A percentile compares a stretch with the other conserved stretches of the same genome.
Conservation (phyloP, 2,888 invertebrate genomes). For the Apantesis nais region DNA sequence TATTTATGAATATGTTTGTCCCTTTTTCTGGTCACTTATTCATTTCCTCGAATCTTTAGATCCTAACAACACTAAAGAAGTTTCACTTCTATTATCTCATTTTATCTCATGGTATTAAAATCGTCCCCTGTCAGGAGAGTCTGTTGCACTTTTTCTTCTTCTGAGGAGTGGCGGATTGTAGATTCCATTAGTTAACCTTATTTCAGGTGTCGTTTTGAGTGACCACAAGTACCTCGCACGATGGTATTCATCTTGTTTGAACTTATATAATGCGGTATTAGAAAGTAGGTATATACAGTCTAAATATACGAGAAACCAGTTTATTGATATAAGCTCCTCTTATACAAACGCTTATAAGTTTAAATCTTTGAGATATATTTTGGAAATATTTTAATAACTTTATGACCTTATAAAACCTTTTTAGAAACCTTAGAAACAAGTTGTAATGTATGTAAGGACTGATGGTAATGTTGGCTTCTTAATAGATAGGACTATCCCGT, state of each 20-base stretch:
- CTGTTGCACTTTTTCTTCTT: neutral
- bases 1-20: too few relatives aligned
- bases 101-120: too few relatives aligned
- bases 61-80: too few relatives aligned
- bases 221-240: neutral
- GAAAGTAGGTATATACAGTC: slow-evolving; percentile 25
- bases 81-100: too few relatives aligned
- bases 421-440: too few relatives aligned
- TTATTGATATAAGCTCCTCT: slow-evolving; percentile 10
- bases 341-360: neutral
- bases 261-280: slow-evolving; percentile 31
- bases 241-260: neutral
- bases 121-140: too few relatives aligned
- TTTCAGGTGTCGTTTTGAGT: neutral
- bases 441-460: too few relatives aligned
- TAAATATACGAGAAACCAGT: slow-evolving; percentile 26
- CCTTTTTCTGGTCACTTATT: too few relatives aligned
- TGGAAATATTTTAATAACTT: neutral
- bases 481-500: too few relatives aligned
- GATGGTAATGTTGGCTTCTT: too few relatives aligned
- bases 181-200: neutral
- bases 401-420: too few relatives aligned
- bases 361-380: neutral
- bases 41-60: too few relatives aligned
- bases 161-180: neutral